A percentile compares a stretch with the other conserved stretches of the same genome.
These are phyloP conservation scores for Aspidiotus rigidus DNA, from an alignment of 2,888 invertebrate species.

Conservation along the genomic window DNA sequence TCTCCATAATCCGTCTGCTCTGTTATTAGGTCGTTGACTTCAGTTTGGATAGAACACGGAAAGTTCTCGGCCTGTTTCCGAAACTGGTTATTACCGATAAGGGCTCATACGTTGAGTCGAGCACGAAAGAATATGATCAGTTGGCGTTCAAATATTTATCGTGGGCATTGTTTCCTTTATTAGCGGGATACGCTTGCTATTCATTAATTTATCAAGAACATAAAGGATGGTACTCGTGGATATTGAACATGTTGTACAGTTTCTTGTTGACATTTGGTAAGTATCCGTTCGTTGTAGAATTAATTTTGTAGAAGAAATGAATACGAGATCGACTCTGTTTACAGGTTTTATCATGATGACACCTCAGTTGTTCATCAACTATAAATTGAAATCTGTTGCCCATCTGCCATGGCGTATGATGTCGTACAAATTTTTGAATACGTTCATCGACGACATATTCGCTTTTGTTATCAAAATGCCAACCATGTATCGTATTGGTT, in stretches of 20 bases:
- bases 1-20: not conserved
- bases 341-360: slow-evolving; percentile 99
- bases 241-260: slow-evolving; percentile 92
- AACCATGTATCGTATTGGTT: slow-evolving; percentile 93
- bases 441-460: slow-evolving; percentile 99
- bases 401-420: slow-evolving; percentile 99
- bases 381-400: slow-evolving; percentile 97
- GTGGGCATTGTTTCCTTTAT: slow-evolving; percentile 88
- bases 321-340: slow-evolving; percentile 30
- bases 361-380: slow-evolving; percentile 99
- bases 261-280: slow-evolving; percentile 83
- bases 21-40: slow-evolving; percentile 61
- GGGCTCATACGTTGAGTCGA: slow-evolving; percentile 89
- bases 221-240: slow-evolving; percentile 98
- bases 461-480: slow-evolving; percentile 99
- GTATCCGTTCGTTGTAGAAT: slow-evolving; percentile 31
- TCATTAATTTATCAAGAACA: slow-evolving; percentile 93
- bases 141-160: slow-evolving; percentile 94
- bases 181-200: slow-evolving; percentile 88
- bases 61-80: slow-evolving; percentile 69
- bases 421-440: slow-evolving; percentile 98
- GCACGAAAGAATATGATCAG: slow-evolving; percentile 87
- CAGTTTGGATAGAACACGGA: slow-evolving; percentile 62
- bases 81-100: slow-evolving; percentile 78
- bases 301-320: not conserved